Base-by-base conservation (phyloP, 2,888 invertebrate genomes). In the Rhagonycha lutea region DNA sequence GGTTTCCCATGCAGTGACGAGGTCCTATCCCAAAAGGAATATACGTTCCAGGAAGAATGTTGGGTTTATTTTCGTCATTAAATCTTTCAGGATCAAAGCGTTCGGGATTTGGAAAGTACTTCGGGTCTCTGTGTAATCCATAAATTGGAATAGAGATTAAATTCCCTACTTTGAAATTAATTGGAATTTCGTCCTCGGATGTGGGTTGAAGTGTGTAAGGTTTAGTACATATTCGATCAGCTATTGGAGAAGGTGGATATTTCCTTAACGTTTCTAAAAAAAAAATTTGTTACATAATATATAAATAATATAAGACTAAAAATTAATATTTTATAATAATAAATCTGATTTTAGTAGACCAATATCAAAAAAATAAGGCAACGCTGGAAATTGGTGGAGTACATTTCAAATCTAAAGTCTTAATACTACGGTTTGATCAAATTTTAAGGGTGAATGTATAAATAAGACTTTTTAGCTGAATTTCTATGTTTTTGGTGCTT, bases 1-100 rank as follows among this genome's bases (percentile, higher is more conserved):
- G 79, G 9, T 81, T 79, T 88, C 92, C 93, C 70, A 93, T 90
- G 80, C 93, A 93, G 82, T 89, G 91, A 73, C 92, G 88, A 1
- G 90, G 92, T 3, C 93, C 93, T 0, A 91, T 12, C 3, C 86
- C 86, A 77, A 86, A 86, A 0, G 86, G 85, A 10, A 85, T 7
- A 68, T 83, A 85, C 0, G 88, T 84, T 67, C 88, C 88, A 0
- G 88, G 88, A 12, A 86, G 80, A 14, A 89, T 89, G 12, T 87
- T 87, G 0, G 86, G 84, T 79, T 90, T 90, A 81, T 91, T 91
- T 79, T 91, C 89, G 0, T 91, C 89, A 1, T 87, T 90, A 75
- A 86, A 86, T 75, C 86, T 76, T 74, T 86, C 86, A 0, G 86
- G 86, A 81, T 85, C 84, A 70, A 87, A 87, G 23, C 80, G 76